phyloP scores from a whole-genome alignment of 2,797 vertebrate genomes.

The Rousettus madagascariensis region DNA sequence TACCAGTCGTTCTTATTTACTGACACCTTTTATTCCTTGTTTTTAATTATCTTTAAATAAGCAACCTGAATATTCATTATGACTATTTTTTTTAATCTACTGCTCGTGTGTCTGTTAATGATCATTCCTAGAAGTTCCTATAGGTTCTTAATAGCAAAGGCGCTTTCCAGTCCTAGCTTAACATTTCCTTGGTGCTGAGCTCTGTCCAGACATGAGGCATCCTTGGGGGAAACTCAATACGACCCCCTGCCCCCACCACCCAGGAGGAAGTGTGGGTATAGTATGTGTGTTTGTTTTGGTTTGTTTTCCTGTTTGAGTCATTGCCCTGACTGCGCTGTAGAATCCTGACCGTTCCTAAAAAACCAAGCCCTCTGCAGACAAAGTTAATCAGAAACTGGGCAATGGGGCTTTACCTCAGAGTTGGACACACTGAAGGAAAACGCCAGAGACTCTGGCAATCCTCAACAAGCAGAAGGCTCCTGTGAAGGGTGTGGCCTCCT shows the following conservation, averaged over 20 bases:
- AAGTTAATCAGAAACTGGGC: background rate
- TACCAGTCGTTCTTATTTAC: background rate
- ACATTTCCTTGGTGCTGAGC: background rate
- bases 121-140: background rate
- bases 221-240: background rate
- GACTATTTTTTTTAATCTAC: background rate
- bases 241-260: accelerated
- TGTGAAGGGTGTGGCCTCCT: background rate
- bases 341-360: background rate
- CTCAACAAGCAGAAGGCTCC: background rate
- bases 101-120: background rate
- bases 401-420: background rate
- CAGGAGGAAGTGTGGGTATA: background rate
- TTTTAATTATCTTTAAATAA: conserved; percentile 13
- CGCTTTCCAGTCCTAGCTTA: background rate
- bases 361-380: background rate
- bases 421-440: background rate
- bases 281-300: background rate
- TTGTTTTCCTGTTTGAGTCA: background rate
- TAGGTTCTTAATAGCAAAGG: background rate
- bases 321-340: background rate
- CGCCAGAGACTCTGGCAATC: background rate
- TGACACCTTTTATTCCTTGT: background rate
- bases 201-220: background rate
- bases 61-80: background rate